phyloP scores from a whole-genome alignment of 1,140 invertebrate genomes.

The Gryon sp. region DNA sequence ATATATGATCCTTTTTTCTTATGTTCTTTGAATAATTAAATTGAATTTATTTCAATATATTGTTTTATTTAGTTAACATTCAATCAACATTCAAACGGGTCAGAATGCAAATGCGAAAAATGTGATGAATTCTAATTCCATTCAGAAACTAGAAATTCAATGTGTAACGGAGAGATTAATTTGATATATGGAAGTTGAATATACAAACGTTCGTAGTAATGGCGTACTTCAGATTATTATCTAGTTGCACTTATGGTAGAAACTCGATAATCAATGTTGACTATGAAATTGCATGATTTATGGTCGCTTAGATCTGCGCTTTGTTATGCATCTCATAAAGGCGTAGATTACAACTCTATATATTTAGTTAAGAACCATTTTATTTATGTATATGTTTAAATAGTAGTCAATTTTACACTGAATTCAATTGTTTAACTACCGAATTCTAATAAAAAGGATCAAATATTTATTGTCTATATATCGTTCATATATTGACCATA shows the following conservation, averaged over 20 bases:
- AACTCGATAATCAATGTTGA: conserved; percentile 59
- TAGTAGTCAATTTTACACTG: conserved; percentile 25
- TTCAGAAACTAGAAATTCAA: conserved; percentile 25
- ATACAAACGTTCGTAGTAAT: conserved; percentile 27
- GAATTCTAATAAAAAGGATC: too few relatives aligned
- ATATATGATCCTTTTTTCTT: too few relatives aligned
- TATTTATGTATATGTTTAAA: conserved; percentile 26
- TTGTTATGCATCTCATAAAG: conserved; percentile 44
- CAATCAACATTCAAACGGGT: too few relatives aligned
- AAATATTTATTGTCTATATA: too few relatives aligned
- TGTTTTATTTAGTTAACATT: too few relatives aligned
- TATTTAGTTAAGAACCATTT: too few relatives aligned
- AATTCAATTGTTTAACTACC: too few relatives aligned
- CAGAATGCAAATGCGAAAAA: too few relatives aligned
- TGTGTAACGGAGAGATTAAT: conserved; percentile 40
- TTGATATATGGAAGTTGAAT: conserved; percentile 40
- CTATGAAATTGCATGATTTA: conserved; percentile 56
- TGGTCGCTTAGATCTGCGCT: conserved; percentile 29
- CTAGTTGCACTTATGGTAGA: conserved; percentile 52
- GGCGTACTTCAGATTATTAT: conserved; percentile 55
- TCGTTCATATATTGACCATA: too few relatives aligned
- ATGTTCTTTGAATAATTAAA: too few relatives aligned
- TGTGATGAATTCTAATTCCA: conserved; percentile 15
- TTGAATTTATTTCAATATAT: too few relatives aligned
- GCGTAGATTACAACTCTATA: conserved; percentile 23